phyloP scores from a whole-genome alignment of 2,888 invertebrate species.

The Globia sparganii region DNA sequence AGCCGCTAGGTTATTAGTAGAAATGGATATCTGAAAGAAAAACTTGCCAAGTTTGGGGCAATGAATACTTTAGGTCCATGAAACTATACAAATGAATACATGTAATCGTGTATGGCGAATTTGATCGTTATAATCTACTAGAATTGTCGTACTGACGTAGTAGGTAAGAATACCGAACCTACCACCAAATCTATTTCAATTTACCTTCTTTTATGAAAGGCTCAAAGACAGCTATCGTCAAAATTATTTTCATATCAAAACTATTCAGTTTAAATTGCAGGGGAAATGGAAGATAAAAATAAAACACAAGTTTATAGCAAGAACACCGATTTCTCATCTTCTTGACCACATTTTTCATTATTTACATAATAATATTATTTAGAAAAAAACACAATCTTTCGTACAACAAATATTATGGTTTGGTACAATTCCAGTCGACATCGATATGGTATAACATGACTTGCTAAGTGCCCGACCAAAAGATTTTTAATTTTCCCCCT shows the following conservation, averaged over 20 bases:
- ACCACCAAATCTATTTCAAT: not conserved
- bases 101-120: no score
- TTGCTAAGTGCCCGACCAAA: slow-evolving; percentile 40
- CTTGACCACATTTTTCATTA: slow-evolving; percentile 70
- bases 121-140: no score
- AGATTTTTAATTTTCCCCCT: not conserved
- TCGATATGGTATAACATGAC: slow-evolving; percentile 63
- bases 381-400: slow-evolving; percentile 69
- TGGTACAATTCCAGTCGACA: slow-evolving; percentile 64
- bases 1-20: not conserved
- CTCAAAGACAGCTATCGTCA: not conserved
- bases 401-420: slow-evolving; percentile 64
- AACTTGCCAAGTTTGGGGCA: not conserved
- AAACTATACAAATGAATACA: no score
- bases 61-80: not conserved
- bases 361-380: slow-evolving; percentile 69
- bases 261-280: not conserved
- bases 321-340: slow-evolving; percentile 63
- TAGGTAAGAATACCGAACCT: not conserved
- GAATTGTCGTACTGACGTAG: no score
- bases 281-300: slow-evolving; percentile 28
- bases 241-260: not conserved
- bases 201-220: not conserved
- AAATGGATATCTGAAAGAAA: not conserved
- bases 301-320: slow-evolving; percentile 60